phyloP scores from a whole-genome alignment of 2,888 invertebrate genomes.

The Antheraea assamensis region DNA sequence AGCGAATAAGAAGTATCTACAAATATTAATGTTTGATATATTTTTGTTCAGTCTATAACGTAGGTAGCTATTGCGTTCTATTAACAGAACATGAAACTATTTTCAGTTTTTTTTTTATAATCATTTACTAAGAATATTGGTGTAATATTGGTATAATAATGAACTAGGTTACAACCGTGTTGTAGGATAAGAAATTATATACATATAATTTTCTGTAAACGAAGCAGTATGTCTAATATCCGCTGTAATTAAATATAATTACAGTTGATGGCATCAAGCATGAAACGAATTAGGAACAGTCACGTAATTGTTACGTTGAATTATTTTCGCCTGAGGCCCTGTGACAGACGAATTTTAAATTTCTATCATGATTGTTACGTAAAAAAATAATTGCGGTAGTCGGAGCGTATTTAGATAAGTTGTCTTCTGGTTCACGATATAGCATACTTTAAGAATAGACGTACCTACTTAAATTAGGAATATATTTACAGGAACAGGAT shows the following conservation, averaged over 20 bases:
- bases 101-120: no score
- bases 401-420: background rate
- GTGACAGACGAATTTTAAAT: background rate
- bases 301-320: background rate
- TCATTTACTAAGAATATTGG: background rate
- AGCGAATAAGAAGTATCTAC: background rate
- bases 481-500: background rate
- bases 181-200: background rate
- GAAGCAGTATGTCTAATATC: background rate
- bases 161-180: background rate
- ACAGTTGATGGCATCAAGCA: background rate
- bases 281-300: constrained; percentile 1
- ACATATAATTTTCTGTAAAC: background rate
- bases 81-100: no score
- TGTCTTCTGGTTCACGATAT: background rate
- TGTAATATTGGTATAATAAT: background rate
- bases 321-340: background rate
- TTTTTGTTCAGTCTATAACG: background rate
- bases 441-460: background rate
- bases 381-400: background rate
- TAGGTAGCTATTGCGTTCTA: no score
- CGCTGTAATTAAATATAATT: constrained; percentile 9
- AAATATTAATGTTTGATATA: background rate
- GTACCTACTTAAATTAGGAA: background rate
- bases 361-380: constrained; percentile 8